These are phyloP conservation scores for Molossus molossus DNA, from an alignment of 2,797 vertebrate species.

Conservation along the genomic window DNA sequence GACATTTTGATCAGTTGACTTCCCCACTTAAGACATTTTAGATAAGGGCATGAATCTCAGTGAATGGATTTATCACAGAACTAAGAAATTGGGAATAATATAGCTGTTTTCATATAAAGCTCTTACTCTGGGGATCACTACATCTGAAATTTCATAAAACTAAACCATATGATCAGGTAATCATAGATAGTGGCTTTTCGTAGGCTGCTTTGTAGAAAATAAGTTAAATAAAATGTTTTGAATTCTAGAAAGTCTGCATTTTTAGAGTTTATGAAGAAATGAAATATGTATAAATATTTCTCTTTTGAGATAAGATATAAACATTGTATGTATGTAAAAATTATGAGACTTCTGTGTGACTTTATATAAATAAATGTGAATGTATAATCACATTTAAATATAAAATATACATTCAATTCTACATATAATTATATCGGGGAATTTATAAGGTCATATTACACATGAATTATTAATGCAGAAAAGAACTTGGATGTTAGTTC, in stretches of 20 bases:
- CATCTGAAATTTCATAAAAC: slow-evolving; percentile 11
- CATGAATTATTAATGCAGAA: neutral
- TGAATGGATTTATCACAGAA: slow-evolving; percentile 35
- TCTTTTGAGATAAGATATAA: neutral
- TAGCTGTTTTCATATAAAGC: neutral
- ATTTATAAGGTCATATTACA: neutral
- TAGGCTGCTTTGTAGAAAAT: neutral
- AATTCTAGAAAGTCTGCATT: slow-evolving; percentile 16
- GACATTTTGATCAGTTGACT: neutral
- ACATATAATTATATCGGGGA: neutral
- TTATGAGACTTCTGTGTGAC: neutral
- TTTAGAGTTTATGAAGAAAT: slow-evolving; percentile 45
- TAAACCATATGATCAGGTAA: neutral
- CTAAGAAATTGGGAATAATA: slow-evolving; percentile 34
- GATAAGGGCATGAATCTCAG: neutral
- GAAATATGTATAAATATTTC: neutral
- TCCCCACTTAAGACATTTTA: neutral
- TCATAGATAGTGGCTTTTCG: slow-evolving; percentile 8
- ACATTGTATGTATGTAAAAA: neutral
- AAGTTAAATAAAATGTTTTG: slow-evolving; percentile 44
- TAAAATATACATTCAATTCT: slow-evolving; percentile 14
- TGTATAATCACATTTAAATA: neutral
- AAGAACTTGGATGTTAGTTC: neutral
- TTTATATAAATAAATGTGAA: slow-evolving; percentile 18
- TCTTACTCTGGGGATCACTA: neutral